Evolutionary conservation across 2,113 vertebrate species (phyloP).

Genomic region (Microcebus lehilahytsara): DNA sequence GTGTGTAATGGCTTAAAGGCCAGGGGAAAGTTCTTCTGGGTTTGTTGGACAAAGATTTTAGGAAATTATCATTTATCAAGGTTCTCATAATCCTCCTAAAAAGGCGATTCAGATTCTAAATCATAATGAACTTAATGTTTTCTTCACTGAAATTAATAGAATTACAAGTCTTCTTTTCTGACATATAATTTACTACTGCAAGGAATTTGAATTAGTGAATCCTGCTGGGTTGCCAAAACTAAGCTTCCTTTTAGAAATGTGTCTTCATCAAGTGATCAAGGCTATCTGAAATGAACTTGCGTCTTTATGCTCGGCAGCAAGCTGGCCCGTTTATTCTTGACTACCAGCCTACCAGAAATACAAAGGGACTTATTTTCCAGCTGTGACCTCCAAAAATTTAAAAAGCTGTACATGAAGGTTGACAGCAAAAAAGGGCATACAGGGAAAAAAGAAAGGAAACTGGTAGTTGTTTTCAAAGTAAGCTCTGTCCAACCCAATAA

Average conservation of each 20-base stretch:
- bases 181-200: neutral
- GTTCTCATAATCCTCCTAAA: neutral
- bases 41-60: conserved; percentile 17
- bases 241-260: conserved; percentile 18
- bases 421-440: neutral
- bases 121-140: neutral
- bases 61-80: conserved; percentile 33
- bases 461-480: conserved; percentile 31
- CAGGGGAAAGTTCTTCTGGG: neutral
- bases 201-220: conserved; percentile 47
- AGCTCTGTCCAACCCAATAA: neutral
- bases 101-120: neutral
- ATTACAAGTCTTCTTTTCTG: neutral
- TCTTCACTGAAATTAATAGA: conserved; percentile 11
- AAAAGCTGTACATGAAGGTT: neutral
- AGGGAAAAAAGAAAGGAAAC: neutral
- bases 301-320: neutral
- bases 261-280: neutral
- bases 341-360: neutral
- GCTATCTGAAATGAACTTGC: neutral
- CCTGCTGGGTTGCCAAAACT: neutral
- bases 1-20: neutral
- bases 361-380: conserved; percentile 17
- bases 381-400: conserved; percentile 11
- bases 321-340: neutral